These are phyloP conservation scores for Sturmia bella DNA, from an alignment of 2,888 invertebrate species.

Conservation along the genomic window DNA sequence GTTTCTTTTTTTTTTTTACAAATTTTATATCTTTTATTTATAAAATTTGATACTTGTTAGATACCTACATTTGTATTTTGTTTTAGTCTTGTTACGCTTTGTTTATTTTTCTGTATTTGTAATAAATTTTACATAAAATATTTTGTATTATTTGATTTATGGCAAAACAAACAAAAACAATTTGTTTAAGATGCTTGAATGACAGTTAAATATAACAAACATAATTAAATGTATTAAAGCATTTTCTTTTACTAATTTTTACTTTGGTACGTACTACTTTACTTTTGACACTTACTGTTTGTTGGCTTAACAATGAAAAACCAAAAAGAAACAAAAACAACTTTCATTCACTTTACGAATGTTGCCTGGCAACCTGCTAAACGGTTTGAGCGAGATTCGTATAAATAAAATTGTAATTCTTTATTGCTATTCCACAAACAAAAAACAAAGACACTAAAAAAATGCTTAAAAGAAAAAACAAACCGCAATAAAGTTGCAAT, in stretches of 20 bases:
- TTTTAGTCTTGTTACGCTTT: constrained; percentile 62
- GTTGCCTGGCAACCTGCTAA: constrained; percentile 58
- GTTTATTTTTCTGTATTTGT: constrained; percentile 69
- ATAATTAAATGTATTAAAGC: constrained; percentile 21
- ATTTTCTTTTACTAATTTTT: constrained; percentile 9
- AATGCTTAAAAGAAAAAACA: not conserved
- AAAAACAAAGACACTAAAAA: constrained; percentile 8
- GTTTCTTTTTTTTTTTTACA: constrained; percentile 12
- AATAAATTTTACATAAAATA: constrained; percentile 70
- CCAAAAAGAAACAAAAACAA: not conserved
- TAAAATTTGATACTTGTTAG: constrained; percentile 11
- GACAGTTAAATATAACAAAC: constrained; percentile 10
- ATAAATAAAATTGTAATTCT: constrained; percentile 48
- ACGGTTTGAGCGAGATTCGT: constrained; percentile 29
- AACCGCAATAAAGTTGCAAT: constrained; percentile 66
- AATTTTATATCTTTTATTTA: constrained; percentile 19
- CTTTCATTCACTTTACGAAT: constrained; percentile 43
- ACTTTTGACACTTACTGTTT: constrained; percentile 28
- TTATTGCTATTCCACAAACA: constrained; percentile 23
- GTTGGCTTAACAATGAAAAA: constrained; percentile 3
- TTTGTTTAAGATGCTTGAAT: constrained; percentile 39
- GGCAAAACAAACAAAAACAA: constrained; percentile 7
- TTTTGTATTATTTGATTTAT: constrained; percentile 37
- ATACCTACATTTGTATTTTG: no score
- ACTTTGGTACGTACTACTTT: constrained; percentile 6